Conservation (phyloP, 2,888 invertebrate species). For the Meiosimyza platycephala region DNA sequence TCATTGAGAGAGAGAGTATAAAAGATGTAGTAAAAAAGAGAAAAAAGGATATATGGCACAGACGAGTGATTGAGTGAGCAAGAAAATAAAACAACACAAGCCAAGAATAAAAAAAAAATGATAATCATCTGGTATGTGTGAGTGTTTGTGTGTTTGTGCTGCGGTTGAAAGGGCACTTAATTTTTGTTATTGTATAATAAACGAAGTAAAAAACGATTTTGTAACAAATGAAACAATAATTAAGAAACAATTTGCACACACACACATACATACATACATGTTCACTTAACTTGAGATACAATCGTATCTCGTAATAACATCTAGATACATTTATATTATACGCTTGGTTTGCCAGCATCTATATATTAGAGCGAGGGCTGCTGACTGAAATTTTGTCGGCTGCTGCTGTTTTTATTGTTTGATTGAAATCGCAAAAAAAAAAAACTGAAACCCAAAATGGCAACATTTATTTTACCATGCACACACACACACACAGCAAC, state of each 20-base stretch:
- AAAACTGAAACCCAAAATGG: conserved; percentile 16
- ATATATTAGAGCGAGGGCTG: conserved; percentile 39
- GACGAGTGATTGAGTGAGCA: background rate
- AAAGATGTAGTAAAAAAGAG: background rate
- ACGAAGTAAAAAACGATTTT: conserved; percentile 45
- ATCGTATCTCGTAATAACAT: background rate
- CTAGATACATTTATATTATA: background rate
- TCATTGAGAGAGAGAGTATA: background rate
- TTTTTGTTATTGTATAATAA: conserved; percentile 56
- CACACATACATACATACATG: conserved; percentile 15
- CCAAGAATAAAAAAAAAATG: background rate
- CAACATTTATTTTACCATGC: conserved; percentile 18
- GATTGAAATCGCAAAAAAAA: conserved; percentile 41
- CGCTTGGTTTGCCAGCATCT: conserved; percentile 15
- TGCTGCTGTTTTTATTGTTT: conserved; percentile 48
- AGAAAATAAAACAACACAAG: background rate
- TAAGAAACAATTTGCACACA: conserved; percentile 43
- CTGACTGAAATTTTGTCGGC: conserved; percentile 27
- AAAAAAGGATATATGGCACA: too few relatives aligned
- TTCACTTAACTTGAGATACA: conserved; percentile 28
- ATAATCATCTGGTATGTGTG: background rate
- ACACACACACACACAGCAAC: background rate
- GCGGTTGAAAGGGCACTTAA: conserved; percentile 55
- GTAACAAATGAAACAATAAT: conserved; percentile 44
- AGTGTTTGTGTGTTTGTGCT: conserved; percentile 30